Evolutionary conservation across 2,113 vertebrate genomes (phyloP).

Genomic region (Silurus glanis): DNA sequence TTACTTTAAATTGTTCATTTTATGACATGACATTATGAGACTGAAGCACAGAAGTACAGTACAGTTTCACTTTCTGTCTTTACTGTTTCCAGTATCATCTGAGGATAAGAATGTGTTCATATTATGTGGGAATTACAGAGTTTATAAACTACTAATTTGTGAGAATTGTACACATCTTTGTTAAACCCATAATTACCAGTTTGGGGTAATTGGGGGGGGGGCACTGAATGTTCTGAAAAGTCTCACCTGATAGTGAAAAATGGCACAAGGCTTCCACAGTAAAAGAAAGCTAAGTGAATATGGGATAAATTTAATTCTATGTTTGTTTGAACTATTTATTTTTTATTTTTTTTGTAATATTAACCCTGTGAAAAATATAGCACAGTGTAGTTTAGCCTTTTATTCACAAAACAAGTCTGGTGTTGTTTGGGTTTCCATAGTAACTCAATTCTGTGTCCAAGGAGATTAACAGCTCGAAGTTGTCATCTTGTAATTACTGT

Average conservation of each 20-base stretch:
- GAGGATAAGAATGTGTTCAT: not conserved
- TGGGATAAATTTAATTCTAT: not conserved
- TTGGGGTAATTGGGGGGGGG: not conserved
- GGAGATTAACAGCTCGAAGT: not conserved
- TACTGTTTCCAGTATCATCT: not conserved
- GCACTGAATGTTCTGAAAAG: not conserved
- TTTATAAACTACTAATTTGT: not conserved
- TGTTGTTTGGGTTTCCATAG: constrained; percentile 20
- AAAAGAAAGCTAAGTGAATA: not conserved
- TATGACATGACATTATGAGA: not conserved
- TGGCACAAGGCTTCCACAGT: not conserved
- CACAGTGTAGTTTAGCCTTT: not conserved
- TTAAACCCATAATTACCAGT: not conserved
- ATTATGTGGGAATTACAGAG: not conserved
- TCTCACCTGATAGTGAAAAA: not conserved
- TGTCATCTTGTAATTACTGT: not conserved
- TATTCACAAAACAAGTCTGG: not conserved
- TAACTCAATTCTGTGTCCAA: constrained; percentile 1
- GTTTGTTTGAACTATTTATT: not conserved
- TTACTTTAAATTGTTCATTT: not conserved
- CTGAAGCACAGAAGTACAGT: not conserved
- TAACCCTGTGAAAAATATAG: not conserved
- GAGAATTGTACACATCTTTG: not conserved
- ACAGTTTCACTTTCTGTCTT: not conserved
- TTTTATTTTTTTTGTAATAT: not conserved